These are phyloP conservation scores for Hylia prasina DNA, from an alignment of 2,113 vertebrate genomes.

Conservation along the genomic window DNA sequence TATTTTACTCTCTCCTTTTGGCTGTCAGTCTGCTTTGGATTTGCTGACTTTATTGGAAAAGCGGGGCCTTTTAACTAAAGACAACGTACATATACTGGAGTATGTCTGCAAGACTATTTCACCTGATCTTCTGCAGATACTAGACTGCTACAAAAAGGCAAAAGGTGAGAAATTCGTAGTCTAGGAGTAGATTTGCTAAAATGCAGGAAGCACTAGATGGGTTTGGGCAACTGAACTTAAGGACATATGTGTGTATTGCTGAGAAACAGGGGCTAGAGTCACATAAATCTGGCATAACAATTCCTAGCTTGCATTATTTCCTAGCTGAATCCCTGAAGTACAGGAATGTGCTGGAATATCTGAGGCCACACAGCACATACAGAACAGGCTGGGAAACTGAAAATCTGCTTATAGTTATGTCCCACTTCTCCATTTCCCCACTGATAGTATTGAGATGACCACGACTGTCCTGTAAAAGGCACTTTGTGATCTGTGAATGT, in stretches of 20 bases:
- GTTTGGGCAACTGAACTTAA: not conserved
- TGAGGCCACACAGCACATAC: not conserved
- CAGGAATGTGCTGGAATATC: not conserved
- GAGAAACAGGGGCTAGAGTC: not conserved
- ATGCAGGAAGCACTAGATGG: not conserved
- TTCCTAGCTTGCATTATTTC: not conserved
- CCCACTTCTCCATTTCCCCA: not conserved
- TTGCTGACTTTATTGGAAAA: conserved; percentile 66
- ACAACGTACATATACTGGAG: conserved; percentile 55
- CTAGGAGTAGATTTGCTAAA: not conserved
- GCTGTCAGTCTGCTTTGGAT: conserved; percentile 63
- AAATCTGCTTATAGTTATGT: not conserved
- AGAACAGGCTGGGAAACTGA: not conserved
- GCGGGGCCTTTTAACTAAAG: conserved; percentile 30
- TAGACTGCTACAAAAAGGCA: conserved; percentile 49
- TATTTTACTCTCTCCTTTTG: not conserved
- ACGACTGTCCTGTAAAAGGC: not conserved
- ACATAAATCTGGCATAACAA: not conserved
- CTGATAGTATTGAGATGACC: not conserved
- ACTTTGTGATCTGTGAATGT: not conserved
- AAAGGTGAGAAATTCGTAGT: conserved; percentile 52
- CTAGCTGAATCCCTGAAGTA: not conserved
- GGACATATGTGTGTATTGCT: not conserved
- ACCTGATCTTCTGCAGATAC: conserved; percentile 30
- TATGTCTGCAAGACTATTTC: not conserved